These are phyloP conservation scores for Hippoglossus hippoglossus DNA, from an alignment of 2,797 vertebrate genomes.

Conservation along the genomic window DNA sequence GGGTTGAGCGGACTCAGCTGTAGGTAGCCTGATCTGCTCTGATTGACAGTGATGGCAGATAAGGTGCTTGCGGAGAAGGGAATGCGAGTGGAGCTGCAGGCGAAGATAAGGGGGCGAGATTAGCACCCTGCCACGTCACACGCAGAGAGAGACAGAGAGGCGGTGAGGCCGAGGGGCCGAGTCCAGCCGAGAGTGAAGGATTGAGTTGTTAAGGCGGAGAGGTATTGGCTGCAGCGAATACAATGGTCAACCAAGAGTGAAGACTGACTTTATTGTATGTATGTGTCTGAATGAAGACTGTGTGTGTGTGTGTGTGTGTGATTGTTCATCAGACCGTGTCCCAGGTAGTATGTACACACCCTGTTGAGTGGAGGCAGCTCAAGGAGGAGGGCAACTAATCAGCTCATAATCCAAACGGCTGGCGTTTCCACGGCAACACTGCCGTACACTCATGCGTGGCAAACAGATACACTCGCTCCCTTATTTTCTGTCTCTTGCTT, in stretches of 20 bases:
- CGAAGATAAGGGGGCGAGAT: constrained; percentile 82
- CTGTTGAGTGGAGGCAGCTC: constrained; percentile 61
- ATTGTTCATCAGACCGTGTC: constrained; percentile 64
- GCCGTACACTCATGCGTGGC: constrained; percentile 77
- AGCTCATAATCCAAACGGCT: constrained; percentile 78
- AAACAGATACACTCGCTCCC: constrained; percentile 65
- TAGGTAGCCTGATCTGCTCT: constrained; percentile 79
- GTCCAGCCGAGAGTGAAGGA: constrained; percentile 65
- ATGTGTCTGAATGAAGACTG: constrained; percentile 35
- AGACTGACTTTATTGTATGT: constrained; percentile 51
- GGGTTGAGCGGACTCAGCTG: constrained; percentile 67
- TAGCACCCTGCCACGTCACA: constrained; percentile 77
- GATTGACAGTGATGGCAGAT: constrained; percentile 86
- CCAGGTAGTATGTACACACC: constrained; percentile 69
- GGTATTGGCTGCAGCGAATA: constrained; percentile 67
- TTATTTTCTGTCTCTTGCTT: constrained; percentile 49
- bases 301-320: constrained; percentile 24
- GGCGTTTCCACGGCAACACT: constrained; percentile 79
- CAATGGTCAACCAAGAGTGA: constrained; percentile 64
- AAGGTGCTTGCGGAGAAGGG: constrained; percentile 75
- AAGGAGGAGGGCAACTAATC: constrained; percentile 75
- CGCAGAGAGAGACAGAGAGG: constrained; percentile 35
- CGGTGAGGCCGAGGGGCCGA: constrained; percentile 29
- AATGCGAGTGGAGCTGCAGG: constrained; percentile 80
- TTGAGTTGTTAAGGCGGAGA: constrained; percentile 74